Evolutionary conservation across 1,140 invertebrate genomes (phyloP), one percentile per base, ranked within the genome.

Genomic region (Arctopsyche grandis): DNA sequence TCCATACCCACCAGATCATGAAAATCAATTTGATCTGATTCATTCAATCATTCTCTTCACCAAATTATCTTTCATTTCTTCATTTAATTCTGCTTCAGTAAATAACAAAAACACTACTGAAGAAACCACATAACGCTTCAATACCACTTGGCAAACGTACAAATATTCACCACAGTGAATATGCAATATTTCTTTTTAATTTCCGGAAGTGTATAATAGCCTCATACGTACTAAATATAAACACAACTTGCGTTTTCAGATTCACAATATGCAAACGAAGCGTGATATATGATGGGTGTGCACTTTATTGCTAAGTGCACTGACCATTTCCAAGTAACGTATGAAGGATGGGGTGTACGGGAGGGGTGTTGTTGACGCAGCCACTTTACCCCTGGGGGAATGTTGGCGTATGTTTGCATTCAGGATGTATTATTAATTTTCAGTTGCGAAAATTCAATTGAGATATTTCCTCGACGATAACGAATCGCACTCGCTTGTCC

Each of bases 361-460:
- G 63, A 60, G 22, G 44, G 52, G 56, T 69, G 78, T 21, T 82
- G 78, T 82, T 80, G 75, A 82, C 71, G 44, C 70, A 80, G 78
- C 78, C 81, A 82, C 81, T 82, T 82, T 79, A 46, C 71, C 56
- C 29, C 63, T 24, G 43, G 22, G 78, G 75, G 52, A 48, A 26
- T 48, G 69, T 24, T 75, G 60, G 26, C 79, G 76, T 76, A 21
- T 82, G 78, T 82, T 82, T 82, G 79, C 79, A 21, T 80, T 82
- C 70, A 16, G 56, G 70, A 78, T 80, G 79, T 82, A 80, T 80
- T 82, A 82, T 82, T 82, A 82, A 82, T 82, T 82, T 82, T 80
- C 81, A 78, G 75, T 76, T 58, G 70, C 78, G 81, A 71, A 82
- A 82, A 82, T 80, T 82, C 75, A 82, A 82, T 82, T 82, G 81